A percentile compares a stretch with the other conserved stretches of the same genome.
Conservation (phyloP, 2,113 vertebrate genomes). For the Vulpes lagopus region DNA sequence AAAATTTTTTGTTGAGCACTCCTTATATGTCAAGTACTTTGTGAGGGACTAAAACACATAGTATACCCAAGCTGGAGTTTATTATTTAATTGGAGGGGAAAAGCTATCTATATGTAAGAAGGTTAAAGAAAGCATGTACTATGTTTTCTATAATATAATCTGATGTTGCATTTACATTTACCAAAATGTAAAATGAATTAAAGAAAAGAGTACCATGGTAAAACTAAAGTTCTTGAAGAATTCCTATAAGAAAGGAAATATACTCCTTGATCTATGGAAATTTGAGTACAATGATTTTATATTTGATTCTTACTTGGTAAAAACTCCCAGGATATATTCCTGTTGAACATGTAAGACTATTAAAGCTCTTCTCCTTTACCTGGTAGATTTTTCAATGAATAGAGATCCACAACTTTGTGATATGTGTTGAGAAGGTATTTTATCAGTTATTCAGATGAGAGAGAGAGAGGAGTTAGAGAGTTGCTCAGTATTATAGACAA, state of each 20-base stretch:
- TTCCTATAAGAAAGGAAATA: neutral
- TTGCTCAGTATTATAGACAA: neutral
- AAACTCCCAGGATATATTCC: neutral
- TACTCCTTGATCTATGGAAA: neutral
- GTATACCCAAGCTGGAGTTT: neutral
- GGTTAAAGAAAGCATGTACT: neutral
- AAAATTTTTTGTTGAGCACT: neutral
- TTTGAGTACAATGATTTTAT: neutral
- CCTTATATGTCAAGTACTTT: neutral
- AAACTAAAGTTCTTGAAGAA: neutral
- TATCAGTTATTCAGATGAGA: neutral
- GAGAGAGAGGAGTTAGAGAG: neutral
- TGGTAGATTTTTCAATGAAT: conserved; percentile 27
- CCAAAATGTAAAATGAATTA: neutral
- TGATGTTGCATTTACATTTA: neutral
- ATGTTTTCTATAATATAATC: neutral
- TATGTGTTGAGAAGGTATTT: neutral
- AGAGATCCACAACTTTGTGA: conserved; percentile 2
- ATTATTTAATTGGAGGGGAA: neutral
- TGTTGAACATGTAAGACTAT: neutral
- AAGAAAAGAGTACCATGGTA: neutral
- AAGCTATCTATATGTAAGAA: neutral
- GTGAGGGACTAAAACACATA: neutral
- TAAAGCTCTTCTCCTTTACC: conserved; percentile 19
- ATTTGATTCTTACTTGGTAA: neutral